phyloP scores from a whole-genome alignment of 2,888 invertebrate species.

The Drosophila neutralis region DNA sequence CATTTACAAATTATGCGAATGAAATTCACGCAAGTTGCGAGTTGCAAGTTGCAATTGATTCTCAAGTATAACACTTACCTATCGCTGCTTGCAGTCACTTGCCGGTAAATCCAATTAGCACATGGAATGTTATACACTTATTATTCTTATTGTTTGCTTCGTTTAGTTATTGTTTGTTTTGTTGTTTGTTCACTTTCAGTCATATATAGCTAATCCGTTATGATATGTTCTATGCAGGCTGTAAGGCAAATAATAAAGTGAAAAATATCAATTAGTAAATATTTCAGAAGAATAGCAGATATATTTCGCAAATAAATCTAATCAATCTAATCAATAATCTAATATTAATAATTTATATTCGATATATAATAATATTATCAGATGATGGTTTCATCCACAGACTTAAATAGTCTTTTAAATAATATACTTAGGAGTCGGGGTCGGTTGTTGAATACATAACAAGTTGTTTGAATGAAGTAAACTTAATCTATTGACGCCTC shows the following conservation, averaged over 20 bases:
- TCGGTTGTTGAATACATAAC: background rate
- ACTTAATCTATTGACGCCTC: background rate
- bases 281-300: background rate
- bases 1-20: conserved; percentile 41
- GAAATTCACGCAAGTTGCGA: conserved; percentile 17
- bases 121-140: background rate
- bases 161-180: background rate
- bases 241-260: conserved; percentile 4
- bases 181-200: conserved; percentile 11
- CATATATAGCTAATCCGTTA: conserved; percentile 22
- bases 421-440: background rate
- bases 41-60: conserved; percentile 14
- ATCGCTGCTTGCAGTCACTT: conserved; percentile 13
- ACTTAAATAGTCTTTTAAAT: background rate
- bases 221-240: conserved; percentile 35
- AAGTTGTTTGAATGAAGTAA: background rate
- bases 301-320: background rate
- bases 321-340: too few relatives aligned
- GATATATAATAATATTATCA: background rate
- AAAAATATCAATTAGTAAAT: background rate
- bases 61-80: conserved; percentile 27
- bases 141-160: conserved; percentile 1
- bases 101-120: conserved; percentile 14
- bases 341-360: background rate
- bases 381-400: background rate